A percentile compares a stretch with the other conserved stretches of the same genome.
phyloP scores from a whole-genome alignment of 2,888 invertebrate genomes.

The Pocota personata region DNA sequence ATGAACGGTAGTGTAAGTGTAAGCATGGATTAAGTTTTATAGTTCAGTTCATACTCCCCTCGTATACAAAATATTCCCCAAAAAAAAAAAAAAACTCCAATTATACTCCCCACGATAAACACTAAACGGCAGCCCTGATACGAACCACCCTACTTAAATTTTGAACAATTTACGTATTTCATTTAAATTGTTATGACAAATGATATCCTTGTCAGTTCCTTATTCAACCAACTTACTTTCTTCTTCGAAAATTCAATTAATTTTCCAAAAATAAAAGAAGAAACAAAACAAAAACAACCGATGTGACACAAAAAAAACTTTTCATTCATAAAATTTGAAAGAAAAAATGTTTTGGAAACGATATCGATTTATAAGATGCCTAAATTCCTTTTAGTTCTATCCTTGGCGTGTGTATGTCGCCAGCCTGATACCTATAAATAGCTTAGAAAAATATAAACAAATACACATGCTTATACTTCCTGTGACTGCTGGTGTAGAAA shows the following conservation, averaged over 20 bases:
- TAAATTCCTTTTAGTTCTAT: constrained; percentile 18
- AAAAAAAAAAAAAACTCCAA: too few relatives aligned
- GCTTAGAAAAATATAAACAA: background rate
- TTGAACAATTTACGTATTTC: too few relatives aligned
- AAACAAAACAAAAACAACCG: constrained; percentile 9
- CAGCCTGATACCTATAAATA: background rate
- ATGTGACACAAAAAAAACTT: background rate
- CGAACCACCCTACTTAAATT: too few relatives aligned
- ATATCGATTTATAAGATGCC: constrained; percentile 41
- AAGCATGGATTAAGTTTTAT: too few relatives aligned
- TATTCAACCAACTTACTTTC: background rate
- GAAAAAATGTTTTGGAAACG: constrained; percentile 37
- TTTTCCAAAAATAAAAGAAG: background rate
- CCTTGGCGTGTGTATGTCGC: background rate
- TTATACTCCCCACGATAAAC: too few relatives aligned
- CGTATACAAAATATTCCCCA: too few relatives aligned
- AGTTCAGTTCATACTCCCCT: too few relatives aligned
- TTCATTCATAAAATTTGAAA: constrained; percentile 57
- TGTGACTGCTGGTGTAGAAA: constrained; percentile 31
- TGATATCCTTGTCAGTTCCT: background rate
- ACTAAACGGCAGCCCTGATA: too few relatives aligned
- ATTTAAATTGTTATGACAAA: background rate
- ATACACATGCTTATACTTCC: background rate
- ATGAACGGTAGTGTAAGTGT: too few relatives aligned
- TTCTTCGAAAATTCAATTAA: background rate